Evolutionary conservation across 2,113 vertebrate genomes (phyloP).

Genomic region (Rhinoderma darwinii): DNA sequence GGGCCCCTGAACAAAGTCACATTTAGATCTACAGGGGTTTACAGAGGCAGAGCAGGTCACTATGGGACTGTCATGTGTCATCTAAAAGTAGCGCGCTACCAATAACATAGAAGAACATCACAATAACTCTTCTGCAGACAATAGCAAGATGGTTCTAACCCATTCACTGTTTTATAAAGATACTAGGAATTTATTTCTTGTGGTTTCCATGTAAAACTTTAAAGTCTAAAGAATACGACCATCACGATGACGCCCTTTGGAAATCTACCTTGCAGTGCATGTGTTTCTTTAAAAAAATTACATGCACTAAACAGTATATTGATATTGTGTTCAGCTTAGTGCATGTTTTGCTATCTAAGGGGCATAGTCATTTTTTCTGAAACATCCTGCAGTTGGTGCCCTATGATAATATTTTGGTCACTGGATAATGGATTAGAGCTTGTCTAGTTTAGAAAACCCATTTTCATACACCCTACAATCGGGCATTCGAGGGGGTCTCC

Average conservation of each 20-base stretch:
- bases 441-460: background rate
- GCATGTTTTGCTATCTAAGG: background rate
- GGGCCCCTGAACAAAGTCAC: constrained; percentile 63
- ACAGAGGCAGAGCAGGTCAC: background rate
- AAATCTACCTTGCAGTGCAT: constrained; percentile 12
- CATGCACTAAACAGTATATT: too few relatives aligned
- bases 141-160: background rate
- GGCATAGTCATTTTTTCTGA: background rate
- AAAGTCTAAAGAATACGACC: background rate
- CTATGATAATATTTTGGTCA: background rate
- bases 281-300: too few relatives aligned
- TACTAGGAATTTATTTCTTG: background rate
- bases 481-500: background rate
- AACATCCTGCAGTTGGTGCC: too few relatives aligned
- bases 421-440: background rate
- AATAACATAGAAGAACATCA: background rate
- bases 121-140: constrained; percentile 22
- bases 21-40: background rate
- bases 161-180: background rate
- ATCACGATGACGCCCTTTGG: constrained; percentile 17
- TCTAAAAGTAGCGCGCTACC: constrained; percentile 13
- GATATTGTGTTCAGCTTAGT: background rate
- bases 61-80: background rate
- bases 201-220: background rate
- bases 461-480: too few relatives aligned